Percentiles rank a stretch among this genome's conserved stretches.
phyloP scores from a whole-genome alignment of 1,140 invertebrate genomes.

The Riptortus pedestris region DNA sequence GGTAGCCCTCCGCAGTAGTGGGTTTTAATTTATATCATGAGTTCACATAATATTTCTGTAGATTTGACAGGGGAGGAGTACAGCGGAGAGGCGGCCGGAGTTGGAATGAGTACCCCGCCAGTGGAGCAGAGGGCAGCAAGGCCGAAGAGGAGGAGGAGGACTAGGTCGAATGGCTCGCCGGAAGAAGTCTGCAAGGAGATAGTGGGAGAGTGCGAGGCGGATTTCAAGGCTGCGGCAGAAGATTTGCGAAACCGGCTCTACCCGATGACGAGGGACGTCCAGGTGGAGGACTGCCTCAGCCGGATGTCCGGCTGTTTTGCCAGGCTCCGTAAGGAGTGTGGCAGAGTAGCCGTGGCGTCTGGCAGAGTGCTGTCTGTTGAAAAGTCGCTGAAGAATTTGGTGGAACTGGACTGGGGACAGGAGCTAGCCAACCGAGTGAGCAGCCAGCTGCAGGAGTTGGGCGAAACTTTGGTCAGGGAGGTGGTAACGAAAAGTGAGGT shows the following conservation, averaged over 20 bases:
- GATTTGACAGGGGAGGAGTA: not conserved
- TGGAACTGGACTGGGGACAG: not conserved
- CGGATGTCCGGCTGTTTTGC: no score
- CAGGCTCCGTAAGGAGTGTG: no score
- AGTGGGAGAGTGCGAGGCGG: not conserved
- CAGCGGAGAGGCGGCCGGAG: not conserved
- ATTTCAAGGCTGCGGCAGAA: not conserved
- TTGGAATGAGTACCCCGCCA: no score
- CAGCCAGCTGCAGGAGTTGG: not conserved
- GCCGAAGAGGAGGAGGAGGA: not conserved
- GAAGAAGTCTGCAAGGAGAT: not conserved
- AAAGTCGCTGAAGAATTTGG: not conserved
- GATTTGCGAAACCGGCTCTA: not conserved
- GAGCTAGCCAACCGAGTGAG: not conserved
- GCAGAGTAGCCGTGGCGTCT: not conserved
- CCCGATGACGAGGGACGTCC: not conserved
- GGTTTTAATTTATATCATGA: not conserved
- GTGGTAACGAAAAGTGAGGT: not conserved
- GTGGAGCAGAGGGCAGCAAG: not conserved
- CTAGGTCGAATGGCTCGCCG: not conserved
- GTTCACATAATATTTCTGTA: not conserved
- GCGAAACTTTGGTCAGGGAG: not conserved
- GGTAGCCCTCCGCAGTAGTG: not conserved
- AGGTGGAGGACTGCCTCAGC: not conserved
- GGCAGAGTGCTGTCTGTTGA: not conserved